A percentile compares a stretch with the other conserved stretches of the same genome.
These are phyloP conservation scores for Hydrocynus forskahlii DNA, from an alignment of 2,797 vertebrate genomes.

Conservation along the genomic window DNA sequence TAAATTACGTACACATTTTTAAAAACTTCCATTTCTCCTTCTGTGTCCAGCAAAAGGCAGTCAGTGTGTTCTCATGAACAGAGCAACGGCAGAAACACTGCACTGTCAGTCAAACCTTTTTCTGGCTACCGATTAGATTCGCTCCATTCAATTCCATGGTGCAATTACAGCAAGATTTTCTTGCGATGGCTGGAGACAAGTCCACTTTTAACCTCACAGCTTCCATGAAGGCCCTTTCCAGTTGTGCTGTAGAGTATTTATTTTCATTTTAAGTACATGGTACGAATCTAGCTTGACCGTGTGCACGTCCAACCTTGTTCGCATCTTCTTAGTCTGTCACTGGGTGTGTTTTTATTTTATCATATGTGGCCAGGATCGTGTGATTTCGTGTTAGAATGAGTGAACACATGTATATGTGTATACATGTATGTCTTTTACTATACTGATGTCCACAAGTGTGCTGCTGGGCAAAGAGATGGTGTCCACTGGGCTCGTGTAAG, in stretches of 20 bases:
- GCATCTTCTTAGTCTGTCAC: constrained; percentile 14
- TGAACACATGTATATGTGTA: neutral
- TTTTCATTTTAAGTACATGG: constrained; percentile 15
- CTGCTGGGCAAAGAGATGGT: neutral
- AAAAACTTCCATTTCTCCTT: neutral
- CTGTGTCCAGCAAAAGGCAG: neutral
- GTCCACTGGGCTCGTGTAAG: neutral
- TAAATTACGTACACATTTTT: too few relatives aligned
- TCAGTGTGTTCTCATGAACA: neutral
- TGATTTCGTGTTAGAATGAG: constrained; percentile 9
- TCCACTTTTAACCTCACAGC: neutral
- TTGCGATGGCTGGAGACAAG: neutral
- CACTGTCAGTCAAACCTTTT: neutral
- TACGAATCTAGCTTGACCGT: too few relatives aligned
- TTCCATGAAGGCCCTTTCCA: constrained; percentile 22
- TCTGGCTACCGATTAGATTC: constrained; percentile 2
- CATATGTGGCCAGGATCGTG: neutral
- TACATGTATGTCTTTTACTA: constrained; percentile 8
- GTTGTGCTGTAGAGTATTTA: constrained; percentile 20
- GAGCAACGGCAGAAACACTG: neutral
- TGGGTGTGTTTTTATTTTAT: constrained; percentile 12
- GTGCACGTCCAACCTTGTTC: constrained; percentile 7
- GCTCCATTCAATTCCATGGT: neutral
- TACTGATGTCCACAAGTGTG: neutral
- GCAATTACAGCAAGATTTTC: constrained; percentile 1